Percentiles rank a stretch among this genome's conserved stretches.
phyloP scores from a whole-genome alignment of 1,140 invertebrate genomes.

The Lethrus apterus region DNA sequence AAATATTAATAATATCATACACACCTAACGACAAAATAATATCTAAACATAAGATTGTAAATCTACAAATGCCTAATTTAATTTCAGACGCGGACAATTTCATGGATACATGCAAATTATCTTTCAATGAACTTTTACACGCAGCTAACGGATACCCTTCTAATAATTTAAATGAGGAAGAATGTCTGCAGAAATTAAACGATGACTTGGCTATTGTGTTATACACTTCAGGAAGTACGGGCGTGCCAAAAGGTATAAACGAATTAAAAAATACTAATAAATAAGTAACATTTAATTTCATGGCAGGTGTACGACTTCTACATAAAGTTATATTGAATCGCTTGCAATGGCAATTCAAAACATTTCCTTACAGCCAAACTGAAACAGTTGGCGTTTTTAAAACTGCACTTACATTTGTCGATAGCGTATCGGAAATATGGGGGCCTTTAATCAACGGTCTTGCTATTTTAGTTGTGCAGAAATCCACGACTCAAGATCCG shows the following conservation, averaged over 20 bases:
- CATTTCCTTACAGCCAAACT: slow-evolving; percentile 58
- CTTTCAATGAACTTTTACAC: slow-evolving; percentile 25
- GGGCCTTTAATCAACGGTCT: slow-evolving; percentile 66
- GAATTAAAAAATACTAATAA: no score
- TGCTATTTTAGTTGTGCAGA: slow-evolving; percentile 63
- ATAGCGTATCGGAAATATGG: slow-evolving; percentile 81
- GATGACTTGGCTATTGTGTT: slow-evolving; percentile 66
- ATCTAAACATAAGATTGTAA: not conserved
- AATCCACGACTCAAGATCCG: slow-evolving; percentile 64
- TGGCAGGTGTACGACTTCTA: slow-evolving; percentile 66
- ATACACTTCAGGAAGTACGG: slow-evolving; percentile 91
- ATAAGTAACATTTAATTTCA: slow-evolving; percentile 19
- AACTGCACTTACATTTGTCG: slow-evolving; percentile 82
- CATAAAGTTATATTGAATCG: slow-evolving; percentile 74
- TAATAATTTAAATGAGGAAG: slow-evolving; percentile 19
- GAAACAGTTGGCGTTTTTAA: slow-evolving; percentile 75
- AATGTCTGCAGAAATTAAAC: slow-evolving; percentile 32
- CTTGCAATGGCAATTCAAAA: slow-evolving; percentile 75
- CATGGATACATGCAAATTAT: slow-evolving; percentile 23
- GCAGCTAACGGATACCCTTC: slow-evolving; percentile 19
- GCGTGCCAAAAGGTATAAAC: slow-evolving; percentile 76
- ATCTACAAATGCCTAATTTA: not conserved
- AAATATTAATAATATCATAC: no score
- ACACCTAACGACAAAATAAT: not conserved
- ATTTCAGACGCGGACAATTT: slow-evolving; percentile 27